These are phyloP conservation scores for Dicrurus megarhynchus DNA, from an alignment of 2,113 vertebrate species.

Conservation along the genomic window DNA sequence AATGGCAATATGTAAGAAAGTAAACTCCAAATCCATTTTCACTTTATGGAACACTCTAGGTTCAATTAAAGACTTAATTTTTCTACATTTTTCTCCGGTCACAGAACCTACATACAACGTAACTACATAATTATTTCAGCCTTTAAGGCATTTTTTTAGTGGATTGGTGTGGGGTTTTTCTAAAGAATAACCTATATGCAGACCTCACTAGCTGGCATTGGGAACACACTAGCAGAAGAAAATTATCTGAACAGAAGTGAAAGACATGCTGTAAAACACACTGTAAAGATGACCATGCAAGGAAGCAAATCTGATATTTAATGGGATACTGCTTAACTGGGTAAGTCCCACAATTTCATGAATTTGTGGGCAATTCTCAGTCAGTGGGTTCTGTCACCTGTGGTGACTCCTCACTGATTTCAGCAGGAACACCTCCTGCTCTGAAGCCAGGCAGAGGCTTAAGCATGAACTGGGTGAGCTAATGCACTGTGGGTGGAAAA, in stretches of 20 bases:
- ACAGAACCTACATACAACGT: neutral
- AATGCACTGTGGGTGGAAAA: neutral
- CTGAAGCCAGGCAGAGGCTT: neutral
- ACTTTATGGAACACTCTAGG: neutral
- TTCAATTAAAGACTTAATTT: neutral
- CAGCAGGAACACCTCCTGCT: neutral
- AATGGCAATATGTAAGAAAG: neutral
- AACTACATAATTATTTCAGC: neutral
- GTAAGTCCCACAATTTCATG: neutral
- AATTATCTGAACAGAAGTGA: neutral
- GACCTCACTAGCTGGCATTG: neutral
- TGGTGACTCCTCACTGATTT: neutral
- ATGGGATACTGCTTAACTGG: neutral
- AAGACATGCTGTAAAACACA: neutral
- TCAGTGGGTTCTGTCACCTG: neutral
- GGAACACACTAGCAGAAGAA: neutral
- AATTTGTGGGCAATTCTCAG: neutral
- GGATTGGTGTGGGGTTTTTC: neutral
- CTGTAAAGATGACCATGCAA: neutral
- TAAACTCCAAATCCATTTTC: neutral
- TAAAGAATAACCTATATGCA: neutral
- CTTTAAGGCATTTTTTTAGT: neutral
- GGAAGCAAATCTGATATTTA: neutral
- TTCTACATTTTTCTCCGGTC: neutral
- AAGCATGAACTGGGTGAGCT: neutral